Percentiles rank a stretch among this genome's conserved stretches.
phyloP scores from a whole-genome alignment of 2,113 vertebrate genomes.

The Panurus biarmicus region DNA sequence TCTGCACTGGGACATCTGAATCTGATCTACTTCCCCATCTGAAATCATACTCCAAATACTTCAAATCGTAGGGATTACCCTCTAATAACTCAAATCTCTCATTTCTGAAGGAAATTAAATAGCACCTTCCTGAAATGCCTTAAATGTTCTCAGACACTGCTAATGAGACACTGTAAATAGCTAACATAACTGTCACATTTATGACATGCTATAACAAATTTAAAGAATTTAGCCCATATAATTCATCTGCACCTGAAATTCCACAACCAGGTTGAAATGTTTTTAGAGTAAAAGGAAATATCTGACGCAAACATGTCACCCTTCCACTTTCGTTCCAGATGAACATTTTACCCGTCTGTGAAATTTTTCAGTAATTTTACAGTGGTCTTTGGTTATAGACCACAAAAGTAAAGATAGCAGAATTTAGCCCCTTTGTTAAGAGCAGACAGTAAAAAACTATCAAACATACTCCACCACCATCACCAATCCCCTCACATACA shows the following conservation, averaged over 20 bases:
- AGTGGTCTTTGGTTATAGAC: neutral
- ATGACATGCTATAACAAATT: neutral
- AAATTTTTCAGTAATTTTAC: neutral
- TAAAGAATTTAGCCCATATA: neutral
- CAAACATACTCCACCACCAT: neutral
- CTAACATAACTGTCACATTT: neutral
- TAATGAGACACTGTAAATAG: neutral
- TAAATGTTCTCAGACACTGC: neutral
- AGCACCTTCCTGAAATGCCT: neutral
- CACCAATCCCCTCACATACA: neutral
- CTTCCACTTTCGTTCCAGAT: neutral
- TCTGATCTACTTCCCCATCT: neutral
- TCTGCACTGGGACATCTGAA: neutral
- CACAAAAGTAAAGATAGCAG: neutral
- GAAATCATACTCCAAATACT: neutral
- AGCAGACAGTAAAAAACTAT: neutral
- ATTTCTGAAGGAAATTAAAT: neutral
- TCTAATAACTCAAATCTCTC: neutral
- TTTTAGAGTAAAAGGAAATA: neutral
- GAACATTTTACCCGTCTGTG: neutral
- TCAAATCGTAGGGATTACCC: neutral
- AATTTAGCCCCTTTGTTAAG: neutral
- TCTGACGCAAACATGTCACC: neutral
- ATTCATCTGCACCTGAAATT: neutral
- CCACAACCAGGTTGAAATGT: neutral